Evolutionary conservation across 2,888 invertebrate species (phyloP), one percentile per base, ranked within the genome.

Genomic region (Andricus quercusramuli): DNA sequence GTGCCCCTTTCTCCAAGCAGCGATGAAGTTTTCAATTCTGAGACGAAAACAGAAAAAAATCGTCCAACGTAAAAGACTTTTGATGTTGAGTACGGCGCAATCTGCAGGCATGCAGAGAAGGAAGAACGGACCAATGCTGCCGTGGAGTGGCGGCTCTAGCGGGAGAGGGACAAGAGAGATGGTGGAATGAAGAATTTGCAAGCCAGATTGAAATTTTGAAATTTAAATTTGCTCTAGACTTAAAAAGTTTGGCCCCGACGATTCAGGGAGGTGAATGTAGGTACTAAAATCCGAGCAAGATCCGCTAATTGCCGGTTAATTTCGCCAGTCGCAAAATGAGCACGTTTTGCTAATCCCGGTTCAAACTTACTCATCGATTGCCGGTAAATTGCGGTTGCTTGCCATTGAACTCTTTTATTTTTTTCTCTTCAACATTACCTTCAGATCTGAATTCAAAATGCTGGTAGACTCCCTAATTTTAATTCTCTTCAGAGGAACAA

Each of bases 121-220:
- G 78, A 76, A 78, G 78, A 67, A 80, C 25, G 66, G 77, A 51
- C 70, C 17, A 77, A 66, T 37, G 67, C 20, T 70, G 47, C 51
- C 47, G 59, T 84, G 86, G 85, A 87, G 84, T 85, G 82, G 85
- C 79, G 84, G 84, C 59, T 44, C 64, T 79, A 84, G 82, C 47
- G 20, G 15, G 82, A 82, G 82, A 85, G 85, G 83, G 70, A 82
- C 77, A 83, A 81, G 84, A 84, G 87, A 83, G 83, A 86, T 83
- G 83, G 87, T 85, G 85, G 89, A 85, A 85, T 84, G 85, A 82
- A 86, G 89, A 93, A 94, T 94, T 93, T 93, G 94, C 93, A 93
- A 93, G 90, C 93, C 93, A 94, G 93, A 94, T 94, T 93, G 92
- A 91, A 93, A 93, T 93, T 94, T 93, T 93, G 93, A 93, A 93